Conservation (phyloP, 2,113 vertebrate species). For the Bubo bubo region DNA sequence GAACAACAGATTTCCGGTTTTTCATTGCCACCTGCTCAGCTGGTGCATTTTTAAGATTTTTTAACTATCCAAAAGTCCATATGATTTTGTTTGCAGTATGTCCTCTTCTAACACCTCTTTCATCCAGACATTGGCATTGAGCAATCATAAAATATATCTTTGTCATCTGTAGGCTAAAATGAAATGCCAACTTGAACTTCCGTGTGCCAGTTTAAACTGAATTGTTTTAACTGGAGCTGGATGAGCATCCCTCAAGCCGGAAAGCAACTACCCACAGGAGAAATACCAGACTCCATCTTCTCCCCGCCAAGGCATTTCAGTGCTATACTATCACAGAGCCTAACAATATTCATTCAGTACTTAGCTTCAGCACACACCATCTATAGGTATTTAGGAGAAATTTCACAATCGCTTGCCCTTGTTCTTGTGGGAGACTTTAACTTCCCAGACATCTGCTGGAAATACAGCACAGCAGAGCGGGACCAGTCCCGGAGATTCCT, state of each 20-base stretch:
- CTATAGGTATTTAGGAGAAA: too few species aligned
- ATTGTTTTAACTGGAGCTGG: not conserved
- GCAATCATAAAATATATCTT: not conserved
- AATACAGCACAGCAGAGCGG: too few species aligned
- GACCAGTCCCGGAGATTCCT: too few species aligned
- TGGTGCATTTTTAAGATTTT: not conserved
- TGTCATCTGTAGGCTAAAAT: not conserved
- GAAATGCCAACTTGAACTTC: not conserved
- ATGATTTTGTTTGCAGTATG: not conserved
- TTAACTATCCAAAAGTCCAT: not conserved
- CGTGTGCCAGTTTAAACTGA: not conserved
- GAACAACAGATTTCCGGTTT: not conserved
- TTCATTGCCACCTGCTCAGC: not conserved
- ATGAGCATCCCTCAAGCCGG: rapidly evolving
- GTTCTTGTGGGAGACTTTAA: too few species aligned
- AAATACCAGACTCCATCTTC: not conserved
- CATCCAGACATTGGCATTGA: not conserved
- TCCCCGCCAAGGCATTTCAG: not conserved
- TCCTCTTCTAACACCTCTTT: not conserved
- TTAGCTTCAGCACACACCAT: not conserved
- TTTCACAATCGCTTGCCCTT: too few species aligned
- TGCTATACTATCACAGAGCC: not conserved
- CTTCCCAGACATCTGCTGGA: too few species aligned
- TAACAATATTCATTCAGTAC: not conserved
- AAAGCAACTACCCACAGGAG: not conserved